A percentile compares a stretch with the other conserved stretches of the same genome.
phyloP scores from a whole-genome alignment of 1,140 invertebrate species.

The Drosophila pectinifera region DNA sequence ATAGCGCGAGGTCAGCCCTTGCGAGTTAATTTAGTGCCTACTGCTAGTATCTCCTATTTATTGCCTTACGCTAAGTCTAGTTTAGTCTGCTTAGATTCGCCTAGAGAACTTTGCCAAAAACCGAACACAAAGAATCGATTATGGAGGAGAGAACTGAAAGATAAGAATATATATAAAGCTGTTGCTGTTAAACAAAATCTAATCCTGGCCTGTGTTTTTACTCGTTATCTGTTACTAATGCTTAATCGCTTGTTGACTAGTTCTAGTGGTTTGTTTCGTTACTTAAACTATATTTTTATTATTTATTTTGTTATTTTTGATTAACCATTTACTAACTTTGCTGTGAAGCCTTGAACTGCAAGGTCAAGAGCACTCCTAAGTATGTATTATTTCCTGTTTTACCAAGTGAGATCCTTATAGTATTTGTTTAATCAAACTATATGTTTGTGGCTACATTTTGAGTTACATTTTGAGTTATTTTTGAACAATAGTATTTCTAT shows the following conservation, averaged over 20 bases:
- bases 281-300: constrained; percentile 17
- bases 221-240: constrained; percentile 70
- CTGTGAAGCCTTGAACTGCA: background rate
- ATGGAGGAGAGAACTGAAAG: constrained; percentile 39
- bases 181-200: constrained; percentile 80
- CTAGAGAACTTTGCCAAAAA: constrained; percentile 57
- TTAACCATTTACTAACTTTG: constrained; percentile 5
- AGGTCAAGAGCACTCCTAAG: background rate
- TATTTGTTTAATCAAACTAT: constrained; percentile 6
- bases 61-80: constrained; percentile 74
- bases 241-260: constrained; percentile 62
- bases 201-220: constrained; percentile 75
- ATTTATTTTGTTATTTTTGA: background rate
- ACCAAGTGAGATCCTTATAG: constrained; percentile 20
- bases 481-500: constrained; percentile 7
- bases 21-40: constrained; percentile 73
- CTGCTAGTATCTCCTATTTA: constrained; percentile 62
- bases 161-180: constrained; percentile 69
- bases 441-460: background rate
- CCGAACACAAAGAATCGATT: constrained; percentile 49
- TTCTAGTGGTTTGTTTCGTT: constrained; percentile 36
- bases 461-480: background rate
- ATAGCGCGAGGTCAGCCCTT: constrained; percentile 24
- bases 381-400: background rate
- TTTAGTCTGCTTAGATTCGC: constrained; percentile 63